Evolutionary conservation across 2,113 vertebrate species (phyloP), one percentile per base, ranked within the genome.

Genomic region (Okapia johnstoni): DNA sequence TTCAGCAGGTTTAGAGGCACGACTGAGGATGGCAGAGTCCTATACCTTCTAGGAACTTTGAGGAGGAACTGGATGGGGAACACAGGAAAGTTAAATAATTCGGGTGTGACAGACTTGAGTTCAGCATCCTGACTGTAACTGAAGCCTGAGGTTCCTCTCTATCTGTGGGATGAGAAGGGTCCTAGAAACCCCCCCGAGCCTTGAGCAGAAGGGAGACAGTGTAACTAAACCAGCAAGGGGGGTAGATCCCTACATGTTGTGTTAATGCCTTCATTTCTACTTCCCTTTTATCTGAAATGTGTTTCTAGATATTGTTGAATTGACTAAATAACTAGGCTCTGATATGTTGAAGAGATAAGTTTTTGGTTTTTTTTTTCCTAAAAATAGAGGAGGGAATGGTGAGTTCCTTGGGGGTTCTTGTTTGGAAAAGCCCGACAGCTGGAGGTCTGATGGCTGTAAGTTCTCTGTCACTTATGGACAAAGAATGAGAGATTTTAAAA

Each of bases 171-270:
- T 57, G 26, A 57, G 54, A 73, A n/a, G 15, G 54, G 19, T 23
- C 10, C 40, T 6, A 50, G 30, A 10, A 21, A 46, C 21, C 8
- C 3, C 10, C 26, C 28, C 10, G 26, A 25, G 26, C 11, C 14
- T 11, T 63, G 48, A 28, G 52, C 79, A 11, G 40, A 43, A 57
- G 58, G 23, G 58, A 52, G 52, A 48, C 21, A n/a, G 52, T 4
- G 17, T 48, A 55, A 54, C 11, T 81, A 54, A 28, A 60, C 6
- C 12, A 15, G n/a, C 0, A 11, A 30, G 1, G 1, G 36, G 17
- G 66, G 3, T 4, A 23, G 66, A 57, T 57, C 57, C 30, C 25
- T 21, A 2, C 26, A 55, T 4, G 19, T 7, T 48, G 7, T 26
- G 2, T 81, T 17, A 40, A 26, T 13, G 16, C 28, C 46, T 61